These are phyloP conservation scores for Heliconius eleuchia DNA, from an alignment of 1,140 invertebrate genomes.

Conservation along the genomic window DNA sequence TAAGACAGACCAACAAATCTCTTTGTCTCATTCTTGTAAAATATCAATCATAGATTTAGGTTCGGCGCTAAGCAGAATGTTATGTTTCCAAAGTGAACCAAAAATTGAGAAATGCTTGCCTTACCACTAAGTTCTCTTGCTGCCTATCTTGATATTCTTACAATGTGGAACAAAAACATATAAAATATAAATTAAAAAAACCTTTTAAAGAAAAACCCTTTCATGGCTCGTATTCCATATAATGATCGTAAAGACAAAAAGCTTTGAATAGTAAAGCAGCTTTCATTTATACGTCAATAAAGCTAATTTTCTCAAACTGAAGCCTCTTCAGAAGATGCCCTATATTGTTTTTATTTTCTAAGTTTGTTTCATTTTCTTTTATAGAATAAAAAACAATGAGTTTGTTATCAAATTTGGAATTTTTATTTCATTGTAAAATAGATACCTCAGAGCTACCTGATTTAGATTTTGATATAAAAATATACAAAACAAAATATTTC, in stretches of 20 bases:
- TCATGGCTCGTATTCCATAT: neutral
- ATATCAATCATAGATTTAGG: too few relatives aligned
- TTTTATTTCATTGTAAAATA: too few relatives aligned
- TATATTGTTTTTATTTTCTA: neutral
- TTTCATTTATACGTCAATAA: slow-evolving; percentile 7
- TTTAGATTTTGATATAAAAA: too few relatives aligned
- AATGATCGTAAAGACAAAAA: neutral
- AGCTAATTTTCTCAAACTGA: slow-evolving; percentile 10
- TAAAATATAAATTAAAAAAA: neutral
- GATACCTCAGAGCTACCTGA: too few relatives aligned
- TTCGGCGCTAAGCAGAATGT: too few relatives aligned
- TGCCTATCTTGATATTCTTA: neutral
- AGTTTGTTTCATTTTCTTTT: neutral
- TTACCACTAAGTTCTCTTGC: too few relatives aligned
- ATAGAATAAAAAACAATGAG: neutral
- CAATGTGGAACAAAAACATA: neutral
- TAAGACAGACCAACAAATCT: too few relatives aligned
- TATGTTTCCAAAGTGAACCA: too few relatives aligned
- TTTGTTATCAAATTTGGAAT: too few relatives aligned
- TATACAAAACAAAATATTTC: neutral
- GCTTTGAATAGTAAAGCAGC: slow-evolving; percentile 6
- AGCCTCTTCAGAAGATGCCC: neutral
- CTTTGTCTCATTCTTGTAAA: too few relatives aligned
- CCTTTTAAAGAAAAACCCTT: neutral
- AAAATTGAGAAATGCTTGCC: too few relatives aligned